Conservation (phyloP, 2,113 vertebrate species). For the Lophura nycthemera region DNA sequence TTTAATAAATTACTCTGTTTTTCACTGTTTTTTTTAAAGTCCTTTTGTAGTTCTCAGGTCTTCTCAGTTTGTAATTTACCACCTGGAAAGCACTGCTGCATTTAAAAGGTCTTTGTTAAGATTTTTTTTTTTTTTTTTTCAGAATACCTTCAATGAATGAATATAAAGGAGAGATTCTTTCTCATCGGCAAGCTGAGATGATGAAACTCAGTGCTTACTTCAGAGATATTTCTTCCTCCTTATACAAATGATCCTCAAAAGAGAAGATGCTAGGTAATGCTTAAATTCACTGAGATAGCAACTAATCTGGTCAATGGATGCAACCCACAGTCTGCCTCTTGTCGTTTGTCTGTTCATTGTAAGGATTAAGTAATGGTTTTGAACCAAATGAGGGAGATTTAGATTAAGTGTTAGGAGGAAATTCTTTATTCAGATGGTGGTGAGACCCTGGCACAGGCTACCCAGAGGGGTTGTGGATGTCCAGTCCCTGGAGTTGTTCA, state of each 20-base stretch:
- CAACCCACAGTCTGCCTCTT: rapidly evolving
- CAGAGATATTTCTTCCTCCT: not conserved
- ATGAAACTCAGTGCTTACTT: not conserved
- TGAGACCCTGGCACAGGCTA: not conserved
- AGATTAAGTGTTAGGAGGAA: not conserved
- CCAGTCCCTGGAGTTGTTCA: not conserved
- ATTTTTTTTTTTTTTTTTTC: not conserved
- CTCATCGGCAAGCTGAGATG: not conserved
- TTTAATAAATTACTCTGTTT: not conserved
- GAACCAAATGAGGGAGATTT: not conserved
- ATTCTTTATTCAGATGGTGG: not conserved
- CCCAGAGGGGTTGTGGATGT: not conserved
- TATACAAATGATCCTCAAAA: not conserved
- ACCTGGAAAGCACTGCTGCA: not conserved
- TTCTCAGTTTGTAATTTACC: not conserved
- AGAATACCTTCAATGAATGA: not conserved
- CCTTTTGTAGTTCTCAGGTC: not conserved
- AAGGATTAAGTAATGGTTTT: not conserved
- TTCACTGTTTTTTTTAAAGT: not conserved
- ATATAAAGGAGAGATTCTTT: not conserved
- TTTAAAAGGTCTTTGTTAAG: not conserved
- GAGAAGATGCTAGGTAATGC: not conserved
- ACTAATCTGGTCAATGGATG: not conserved
- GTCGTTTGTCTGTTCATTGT: not conserved
- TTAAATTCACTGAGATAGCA: not conserved